Evolutionary conservation across 2,888 invertebrate genomes (phyloP), one percentile per base, ranked within the genome.

Genomic region (Chrysolina haemoptera): DNA sequence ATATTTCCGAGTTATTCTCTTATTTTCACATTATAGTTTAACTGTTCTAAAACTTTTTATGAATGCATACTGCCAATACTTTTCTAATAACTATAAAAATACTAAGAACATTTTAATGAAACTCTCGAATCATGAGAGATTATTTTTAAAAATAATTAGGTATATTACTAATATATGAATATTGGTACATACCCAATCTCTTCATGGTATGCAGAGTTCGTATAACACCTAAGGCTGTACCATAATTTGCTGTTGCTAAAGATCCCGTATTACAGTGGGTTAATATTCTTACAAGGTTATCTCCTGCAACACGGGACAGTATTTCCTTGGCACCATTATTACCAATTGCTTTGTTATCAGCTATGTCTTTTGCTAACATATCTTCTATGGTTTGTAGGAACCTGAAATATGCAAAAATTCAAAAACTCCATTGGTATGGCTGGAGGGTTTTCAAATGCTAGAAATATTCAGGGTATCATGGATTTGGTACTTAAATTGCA

Each of bases 231-330:
- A 99, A 90, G 12, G 99, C 99, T 16, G 99, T 99, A 20, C 99
- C 99, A 89, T 98, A 96, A 53, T 98, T 98, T 62, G 97, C 97
- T 5, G 99, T 99, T 1, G 99, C 99, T 82, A 99, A 90, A 3
- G 98, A 97, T 0, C 99, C 99, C 1, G 99, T 99, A 88, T 99
- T 99, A 88, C 99, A 99, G 87, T 99, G 98, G 2, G 99, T 99
- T 68, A 99, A 89, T 70, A 99, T 90, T 76, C 93, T 90, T 2
- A 96, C 92, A 66, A 89, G 87, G 63, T 90, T 89, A 78, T 93
- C 91, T n/a, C 90, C 91, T 20, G 90, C 87, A 76, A 88, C 86
- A 70, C 87, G 88, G 63, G 89, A 89, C 68, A 96, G 85, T 83
- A 98, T 95, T 76, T 94, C 92, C 76, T 92, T 90, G 70, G 95